Base-by-base conservation (phyloP, 2,888 invertebrate species). In the Entomobrya proxima region DNA sequence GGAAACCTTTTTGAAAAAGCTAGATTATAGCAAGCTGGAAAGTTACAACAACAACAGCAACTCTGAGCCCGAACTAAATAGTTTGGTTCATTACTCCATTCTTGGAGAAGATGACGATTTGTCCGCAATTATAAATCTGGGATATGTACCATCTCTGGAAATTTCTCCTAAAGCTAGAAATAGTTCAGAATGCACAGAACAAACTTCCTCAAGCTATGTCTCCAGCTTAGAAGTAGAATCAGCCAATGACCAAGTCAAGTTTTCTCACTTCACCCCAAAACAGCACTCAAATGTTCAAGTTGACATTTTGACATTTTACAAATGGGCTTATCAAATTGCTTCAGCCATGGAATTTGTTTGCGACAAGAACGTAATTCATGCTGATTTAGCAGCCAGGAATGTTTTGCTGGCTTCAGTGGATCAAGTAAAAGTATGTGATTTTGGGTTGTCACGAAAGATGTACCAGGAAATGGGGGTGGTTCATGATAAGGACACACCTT, bases 281-380 rank as follows among this genome's bases (percentile, higher is more conserved):
- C 9, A 3, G 3, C 1, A 2, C n/a, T 5, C 13, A 58, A 58
- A 9, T 21, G 7, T 13, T 58, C 35, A 37, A 37, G 76, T 64
- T 2, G 50, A 77, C 18, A 18, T 67, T 6, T 27, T 21, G 4
- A 61, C 24, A 27, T 32, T 85, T 15, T 30, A 78, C 6, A 52
- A 15, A 24, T 85, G 85, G 85, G 52, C 85, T 0, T 72, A 58
- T 21, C 85, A 85, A 74, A 85, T 85, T 18, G 85, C 85, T 18
- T 79, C 78, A 7, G 85, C 78, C 1, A 85, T 85, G 85, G 85
- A 78, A 21, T 85, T 67, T 18, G 79, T 85, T 1, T 72, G 78
- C 1, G 7, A 2, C 13, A 85, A 61, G 30, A 79, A 79, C 21
- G 79, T 85, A 0, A 30, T 75, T 61, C 85, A 85, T 52, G 79